Evolutionary conservation across 2,113 vertebrate genomes (phyloP), one percentile per base, ranked within the genome.

Genomic region (Dicaeum eximium): DNA sequence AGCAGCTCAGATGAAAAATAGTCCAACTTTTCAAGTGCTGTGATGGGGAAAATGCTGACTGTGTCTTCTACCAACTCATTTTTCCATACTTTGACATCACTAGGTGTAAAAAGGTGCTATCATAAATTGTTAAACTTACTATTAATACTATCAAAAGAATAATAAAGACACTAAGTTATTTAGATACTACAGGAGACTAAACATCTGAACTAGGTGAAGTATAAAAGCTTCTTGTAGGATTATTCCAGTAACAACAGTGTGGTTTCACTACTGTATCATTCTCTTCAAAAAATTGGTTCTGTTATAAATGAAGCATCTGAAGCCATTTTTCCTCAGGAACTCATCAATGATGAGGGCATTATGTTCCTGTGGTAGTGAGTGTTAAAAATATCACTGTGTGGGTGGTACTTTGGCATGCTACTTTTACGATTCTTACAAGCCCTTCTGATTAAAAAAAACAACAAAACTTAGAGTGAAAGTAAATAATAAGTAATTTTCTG

Each of bases 311-410:
- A 53, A 89, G 19, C 24, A 30, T 66, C 54, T 2, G 7, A 28
- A 80, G 61, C 24, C 6, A 60, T 27, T 86, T 73, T 88, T 65
- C 42, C 51, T 69, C 35, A 73, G 60, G 50, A 92, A 70, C 21
- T 58, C 27, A 64, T 62, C 40, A 70, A 28, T 77, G 58, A 57
- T 86, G 45, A 92, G 15, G 31, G 22, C 37, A 93, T 31, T 9
- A 0, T 51, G 42, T 93, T 95, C 72, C 50, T 78, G 62, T 74
- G 56, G 60, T n/a, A 66, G 31, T 53, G 54, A 69, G 25, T 7
- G 33, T 80, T 80, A 62, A 91, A 96, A 97, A 78, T 91, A 94
- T 48, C 50, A 28, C 56, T 45, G 40, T 40, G 88, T 70, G 80
- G 75, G 86, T 83, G 47, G 22, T 58, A 60, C 40, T 20, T 61